Base-by-base conservation (phyloP, 2,888 invertebrate species). In the Dolomedes plantarius region DNA sequence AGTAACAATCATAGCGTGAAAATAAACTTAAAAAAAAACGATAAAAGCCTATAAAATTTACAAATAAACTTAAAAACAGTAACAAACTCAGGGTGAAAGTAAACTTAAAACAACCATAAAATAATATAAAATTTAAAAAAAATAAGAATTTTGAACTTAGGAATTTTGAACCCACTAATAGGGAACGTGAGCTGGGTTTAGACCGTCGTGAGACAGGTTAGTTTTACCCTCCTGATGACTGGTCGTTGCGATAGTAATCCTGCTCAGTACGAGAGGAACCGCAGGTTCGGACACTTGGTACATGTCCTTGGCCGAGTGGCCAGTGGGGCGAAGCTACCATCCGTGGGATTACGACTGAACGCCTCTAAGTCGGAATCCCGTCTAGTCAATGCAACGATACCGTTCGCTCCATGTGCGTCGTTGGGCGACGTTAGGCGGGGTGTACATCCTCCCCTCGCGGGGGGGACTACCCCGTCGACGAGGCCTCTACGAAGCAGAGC, bases 171-270 rank as follows among this genome's bases (percentile, higher is more conserved):
- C 82, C 82, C 77, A 65, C 93, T 91, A 93, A 93, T 91, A 93
- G 93, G 93, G 93, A 94, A 93, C 92, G 93, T 93, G 93, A 93
- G 93, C 93, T 93, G 93, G 93, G 93, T 93, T 94, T 93, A 93
- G 93, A 93, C 93, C 93, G 93, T 93, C 93, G 93, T 93, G 93
- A 93, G 93, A 93, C 93, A 93, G 93, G 80, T 89, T 90, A 85
- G 86, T 86, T 86, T 86, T 86, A 67, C 67, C 67, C 67, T 67
- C 67, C 67, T 67, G 67, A 67, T 67, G 67, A 32, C 56, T 56
- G 1, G 75, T 82, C 85, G 77, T 92, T 92, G 92, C 92, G 92
- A 93, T 92, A 92, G 93, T 92, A 93, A 92, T 92, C 92, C 92
- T 92, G 92, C 91, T 91, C 91, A 93, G 91, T 93, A 91, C 92